Evolutionary conservation across 2,113 vertebrate species (phyloP), one percentile per base, ranked within the genome.

Genomic region (Arothron firmamentum): DNA sequence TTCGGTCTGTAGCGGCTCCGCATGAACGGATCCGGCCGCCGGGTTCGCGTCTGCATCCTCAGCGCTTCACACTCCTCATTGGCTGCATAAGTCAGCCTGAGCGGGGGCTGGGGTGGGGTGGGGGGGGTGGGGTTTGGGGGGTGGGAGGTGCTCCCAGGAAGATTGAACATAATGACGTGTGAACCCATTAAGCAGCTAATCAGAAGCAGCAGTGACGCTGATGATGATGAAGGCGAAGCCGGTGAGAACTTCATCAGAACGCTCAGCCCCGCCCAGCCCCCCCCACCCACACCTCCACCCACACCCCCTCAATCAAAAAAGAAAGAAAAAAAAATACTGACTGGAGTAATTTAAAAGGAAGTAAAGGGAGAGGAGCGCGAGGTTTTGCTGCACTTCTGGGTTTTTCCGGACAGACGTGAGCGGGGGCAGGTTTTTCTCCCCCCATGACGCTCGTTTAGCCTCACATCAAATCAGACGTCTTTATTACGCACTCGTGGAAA

Each of bases 161-260:
- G 84, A 80, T 80, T 78, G 82, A 81, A 77, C 77, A 78, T 82
- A 83, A 85, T 80, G 86, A 77, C 70, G 67, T 80, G 82, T 82
- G 82, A 85, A 78, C 63, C 60, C 78, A 82, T 81, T 84, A 83
- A 62, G 68, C 67, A 56, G 78, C 80, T 85, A 74, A 85, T 88
- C 78, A 81, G 72, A 72, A 83, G 71, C 57, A 4, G 74, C 72
- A 72, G 70, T 67, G 75, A 53, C 48, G 63, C 63, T 64, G 62
- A 71, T 61, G 82, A 78, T 70, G 77, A 83, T 67, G 70, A 80
- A 74, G 77, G 55, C 67, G 77, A 60, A 4, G 50, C 55, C 17
- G 13, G 21, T 69, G 56, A 74, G 72, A 66, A 55, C 53, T 74
- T 65, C 57, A 48, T 65, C 21, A 1, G 48, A 6, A 43, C 74